Base-by-base conservation (phyloP, 2,113 vertebrate genomes). In the Chamaetylas fuelleborni region DNA sequence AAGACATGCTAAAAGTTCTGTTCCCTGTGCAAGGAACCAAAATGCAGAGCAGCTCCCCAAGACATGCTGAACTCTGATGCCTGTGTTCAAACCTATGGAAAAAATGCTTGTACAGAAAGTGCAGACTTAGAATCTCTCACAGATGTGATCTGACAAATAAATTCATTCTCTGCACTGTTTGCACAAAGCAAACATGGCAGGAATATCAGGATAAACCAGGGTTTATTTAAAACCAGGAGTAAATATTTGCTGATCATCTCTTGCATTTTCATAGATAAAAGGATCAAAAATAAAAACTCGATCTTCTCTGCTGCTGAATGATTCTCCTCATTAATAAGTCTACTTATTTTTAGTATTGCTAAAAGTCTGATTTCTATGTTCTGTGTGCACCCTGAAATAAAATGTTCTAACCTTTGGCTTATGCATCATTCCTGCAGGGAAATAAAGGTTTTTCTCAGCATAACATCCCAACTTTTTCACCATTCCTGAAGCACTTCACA, bases 241-340 rank as follows among this genome's bases (percentile, higher is more conserved):
- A 94, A 94, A 88, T 86, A 88, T 92, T 92, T 93, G 65, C 47
- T 56, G 80, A 78, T 31, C 10, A 42, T 74, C 29, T 64, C 51
- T 78, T 91, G n/a, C 23, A 62, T 91, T 83, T 48, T 74, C 0
- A 0, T 64, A 29, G 69, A 64, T 81, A 47, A 71, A 92, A 48
- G 25, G 29, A 78, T 36, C 2, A 6, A 65, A 82, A 88, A 50
- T 8, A 54, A 64, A 91, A 91, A 20, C 20, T 40, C 3, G 2
- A 34, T 43, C 36, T 83, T 31, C 34, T 81, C 47, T 45, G 40
- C 14, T 74, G 8, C 62, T 92, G 42, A 50, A 65, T 58, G 40
- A 53, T 38, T 71, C 53, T 67, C 47, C 31, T 9, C 64, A 31
- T 64, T 79, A 87, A 58, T 20, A 58, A 42, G 51, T 43, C 42